phyloP scores from a whole-genome alignment of 2,797 vertebrate genomes.

The Chaenodraco wilsoni region DNA sequence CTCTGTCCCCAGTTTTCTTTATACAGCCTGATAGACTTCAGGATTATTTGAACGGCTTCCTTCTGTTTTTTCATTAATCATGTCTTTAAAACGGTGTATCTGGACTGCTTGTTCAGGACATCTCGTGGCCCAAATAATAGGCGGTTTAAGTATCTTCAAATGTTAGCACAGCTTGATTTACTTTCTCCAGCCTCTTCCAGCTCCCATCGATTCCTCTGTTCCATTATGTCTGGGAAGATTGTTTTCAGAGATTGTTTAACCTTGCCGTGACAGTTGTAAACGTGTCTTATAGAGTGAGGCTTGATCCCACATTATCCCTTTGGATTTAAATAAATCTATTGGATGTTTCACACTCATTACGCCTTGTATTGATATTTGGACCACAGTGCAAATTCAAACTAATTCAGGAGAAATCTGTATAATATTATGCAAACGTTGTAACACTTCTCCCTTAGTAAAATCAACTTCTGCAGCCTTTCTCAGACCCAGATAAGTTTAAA shows the following conservation, averaged over 20 bases:
- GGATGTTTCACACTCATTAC: slow-evolving; percentile 34
- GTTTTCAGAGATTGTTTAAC: slow-evolving; percentile 67
- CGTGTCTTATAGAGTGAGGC: slow-evolving; percentile 47
- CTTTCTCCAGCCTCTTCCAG: slow-evolving; percentile 52
- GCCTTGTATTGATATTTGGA: slow-evolving; percentile 52
- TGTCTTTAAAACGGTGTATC: slow-evolving; percentile 23
- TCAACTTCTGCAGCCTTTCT: neutral
- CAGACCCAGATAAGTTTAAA: slow-evolving; percentile 36
- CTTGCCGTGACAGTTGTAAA: slow-evolving; percentile 62
- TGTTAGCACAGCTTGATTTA: slow-evolving; percentile 58
- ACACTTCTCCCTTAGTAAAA: slow-evolving; percentile 24
- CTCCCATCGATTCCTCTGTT: slow-evolving; percentile 65
- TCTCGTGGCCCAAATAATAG: slow-evolving; percentile 35
- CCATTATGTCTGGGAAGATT: slow-evolving; percentile 67
- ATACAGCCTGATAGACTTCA: neutral
- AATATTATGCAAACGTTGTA: slow-evolving; percentile 19
- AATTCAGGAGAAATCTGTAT: slow-evolving; percentile 17
- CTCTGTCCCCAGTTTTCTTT: slow-evolving; percentile 5
- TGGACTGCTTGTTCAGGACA: slow-evolving; percentile 35
- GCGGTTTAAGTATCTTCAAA: slow-evolving; percentile 48
- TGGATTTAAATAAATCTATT: slow-evolving; percentile 36
- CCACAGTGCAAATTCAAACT: slow-evolving; percentile 38
- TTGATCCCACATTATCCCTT: slow-evolving; percentile 53
- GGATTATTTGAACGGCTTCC: slow-evolving; percentile 13
- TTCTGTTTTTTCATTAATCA: slow-evolving; percentile 30